Evolutionary conservation across 2,888 invertebrate genomes (phyloP).

Genomic region (Ellobium chinense): DNA sequence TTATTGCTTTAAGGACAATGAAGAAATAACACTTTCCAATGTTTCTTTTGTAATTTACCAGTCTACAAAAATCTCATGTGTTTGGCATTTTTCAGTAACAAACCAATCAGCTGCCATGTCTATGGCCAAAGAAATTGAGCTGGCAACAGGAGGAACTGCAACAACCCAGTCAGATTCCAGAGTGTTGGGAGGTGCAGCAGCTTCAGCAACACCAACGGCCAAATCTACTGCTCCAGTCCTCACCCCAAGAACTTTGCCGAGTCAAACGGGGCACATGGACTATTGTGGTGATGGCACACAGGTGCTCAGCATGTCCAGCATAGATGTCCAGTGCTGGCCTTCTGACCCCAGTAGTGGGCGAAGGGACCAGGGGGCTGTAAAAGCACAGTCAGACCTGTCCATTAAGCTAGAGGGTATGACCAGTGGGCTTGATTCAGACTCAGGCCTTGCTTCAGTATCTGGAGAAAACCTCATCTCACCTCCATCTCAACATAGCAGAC

Average conservation of each 20-base stretch:
- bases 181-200: too few species aligned
- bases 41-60: too few species aligned
- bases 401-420: background rate
- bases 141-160: background rate
- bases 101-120: constrained; percentile 52
- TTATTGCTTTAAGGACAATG: too few species aligned
- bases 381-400: background rate
- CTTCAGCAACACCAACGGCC: background rate
- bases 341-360: too few species aligned
- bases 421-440: background rate
- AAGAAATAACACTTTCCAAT: too few species aligned
- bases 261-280: background rate
- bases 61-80: too few species aligned
- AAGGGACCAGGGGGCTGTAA: too few species aligned
- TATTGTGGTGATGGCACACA: background rate
- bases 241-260: background rate
- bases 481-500: background rate
- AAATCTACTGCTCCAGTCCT: background rate
- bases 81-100: too few species aligned
- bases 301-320: background rate
- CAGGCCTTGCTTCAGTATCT: constrained; percentile 12
- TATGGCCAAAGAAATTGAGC: constrained; percentile 51
- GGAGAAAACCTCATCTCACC: background rate
- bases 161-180: too few species aligned
- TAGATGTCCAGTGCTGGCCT: constrained; percentile 2